Evolutionary conservation across 1,140 invertebrate species (phyloP), one percentile per base, ranked within the genome.

Genomic region (Chrysomallon squamiferum): DNA sequence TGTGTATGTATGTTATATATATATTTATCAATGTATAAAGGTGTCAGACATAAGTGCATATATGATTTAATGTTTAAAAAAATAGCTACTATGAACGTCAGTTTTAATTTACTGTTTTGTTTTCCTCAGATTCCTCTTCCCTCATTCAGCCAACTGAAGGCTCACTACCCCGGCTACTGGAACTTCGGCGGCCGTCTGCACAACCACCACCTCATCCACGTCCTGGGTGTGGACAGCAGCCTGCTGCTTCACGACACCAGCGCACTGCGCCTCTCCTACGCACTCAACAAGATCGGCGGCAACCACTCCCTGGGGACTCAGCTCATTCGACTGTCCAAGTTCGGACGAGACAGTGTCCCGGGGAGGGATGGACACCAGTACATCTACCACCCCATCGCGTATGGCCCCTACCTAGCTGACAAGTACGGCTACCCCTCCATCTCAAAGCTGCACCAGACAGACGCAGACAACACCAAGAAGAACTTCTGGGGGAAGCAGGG

Each of bases 401-500:
- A 78, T 63, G 82, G 82, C 13, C 82, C 82, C 2, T 84, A 71
- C 54, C 62, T 84, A 38, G 82, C 81, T 2, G 78, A 80, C 43
- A 83, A 82, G 61, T 84, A 84, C 70, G 78, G 77, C 20, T 80
- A 77, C 66, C 82, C 82, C 29, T 78, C 56, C n/a, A 71, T 84
- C 29, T 74, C 76, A 41, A 80, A 78, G 62, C 64, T 79, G 27
- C 77, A 81, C 56, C 65, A 73, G 41, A 60, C 64, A 45, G 78
- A 82, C 62, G 75, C 77, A 1, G 52, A 70, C 9, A 66, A 74
- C 25, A 80, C 78, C 9, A 81, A 78, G 65, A 74, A 76, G 67
- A 77, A 69, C 41, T 80, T 84, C 54, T 74, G 71, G 60, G 76
- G 78, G 38, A 76, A 76, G 41, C 82, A 82, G 59, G 82, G 82